These are phyloP conservation scores for Agriotes lineatus DNA, from an alignment of 2,888 invertebrate genomes.

Conservation along the genomic window DNA sequence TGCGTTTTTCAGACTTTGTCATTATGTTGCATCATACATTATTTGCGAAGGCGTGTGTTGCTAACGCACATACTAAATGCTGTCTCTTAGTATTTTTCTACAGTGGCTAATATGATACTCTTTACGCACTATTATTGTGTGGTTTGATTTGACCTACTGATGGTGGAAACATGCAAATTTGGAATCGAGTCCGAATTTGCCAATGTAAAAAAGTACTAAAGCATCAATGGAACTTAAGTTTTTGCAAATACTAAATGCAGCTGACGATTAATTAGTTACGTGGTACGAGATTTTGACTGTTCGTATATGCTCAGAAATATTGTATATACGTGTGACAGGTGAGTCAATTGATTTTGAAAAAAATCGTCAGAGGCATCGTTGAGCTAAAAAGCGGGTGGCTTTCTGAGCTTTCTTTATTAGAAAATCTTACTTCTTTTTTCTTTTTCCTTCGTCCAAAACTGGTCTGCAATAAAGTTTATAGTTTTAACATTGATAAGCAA, in stretches of 20 bases:
- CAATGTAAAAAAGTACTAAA: constrained; percentile 38
- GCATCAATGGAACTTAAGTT: constrained; percentile 33
- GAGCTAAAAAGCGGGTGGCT: constrained; percentile 64
- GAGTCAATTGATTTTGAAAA: not conserved
- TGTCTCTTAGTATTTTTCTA: constrained; percentile 29
- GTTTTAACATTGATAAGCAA: constrained; percentile 67
- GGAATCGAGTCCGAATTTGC: not conserved
- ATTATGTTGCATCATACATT: not conserved
- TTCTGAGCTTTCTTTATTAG: constrained; percentile 62
- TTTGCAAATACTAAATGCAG: constrained; percentile 38
- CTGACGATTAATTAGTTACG: constrained; percentile 31
- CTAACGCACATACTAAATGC: constrained; percentile 42
- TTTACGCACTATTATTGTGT: no score
- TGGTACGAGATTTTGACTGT: constrained; percentile 1
- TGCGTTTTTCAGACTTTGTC: not conserved
- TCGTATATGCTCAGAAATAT: not conserved
- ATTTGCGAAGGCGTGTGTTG: constrained; percentile 39
- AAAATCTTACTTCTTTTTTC: constrained; percentile 97
- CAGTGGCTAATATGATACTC: constrained; percentile 14
- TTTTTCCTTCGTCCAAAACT: constrained; percentile 97
- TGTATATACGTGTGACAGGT: not conserved
- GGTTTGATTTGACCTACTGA: no score
- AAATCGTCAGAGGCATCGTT: constrained; percentile 63
- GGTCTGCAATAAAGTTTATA: constrained; percentile 78
- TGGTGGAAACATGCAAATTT: no score